Percentiles rank a stretch among this genome's conserved stretches.
phyloP scores from a whole-genome alignment of 92 coral and sea anemone genomes.

The Muricea muricata region DNA sequence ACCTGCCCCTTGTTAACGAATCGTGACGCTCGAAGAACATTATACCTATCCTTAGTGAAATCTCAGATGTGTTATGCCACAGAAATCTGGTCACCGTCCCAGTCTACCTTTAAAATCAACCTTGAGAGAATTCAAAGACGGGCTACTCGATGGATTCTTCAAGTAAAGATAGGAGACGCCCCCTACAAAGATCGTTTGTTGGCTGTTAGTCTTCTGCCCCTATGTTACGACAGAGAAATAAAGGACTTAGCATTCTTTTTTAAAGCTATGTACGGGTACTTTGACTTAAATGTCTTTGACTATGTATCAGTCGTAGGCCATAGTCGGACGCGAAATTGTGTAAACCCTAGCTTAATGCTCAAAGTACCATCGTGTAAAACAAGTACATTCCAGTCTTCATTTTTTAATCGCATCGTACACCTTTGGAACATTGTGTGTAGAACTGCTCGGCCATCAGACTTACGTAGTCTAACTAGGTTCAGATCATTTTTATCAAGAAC shows the following conservation, averaged over 20 bases:
- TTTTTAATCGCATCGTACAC: not conserved
- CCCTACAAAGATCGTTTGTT: not conserved
- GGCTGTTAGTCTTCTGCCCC: not conserved
- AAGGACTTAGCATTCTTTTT: not conserved
- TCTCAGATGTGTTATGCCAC: too few relatives aligned
- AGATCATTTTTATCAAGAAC: conserved; percentile 31
- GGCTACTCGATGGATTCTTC: too few relatives aligned
- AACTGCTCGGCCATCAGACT: conserved; percentile 23
- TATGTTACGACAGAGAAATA: not conserved
- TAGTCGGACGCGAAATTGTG: not conserved
- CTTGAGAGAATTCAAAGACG: too few relatives aligned
- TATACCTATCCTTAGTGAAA: too few relatives aligned
- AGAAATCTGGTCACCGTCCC: too few relatives aligned
- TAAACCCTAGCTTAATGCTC: not conserved
- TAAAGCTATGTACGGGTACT: not conserved
- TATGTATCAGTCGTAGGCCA: not conserved
- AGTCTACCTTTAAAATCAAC: too few relatives aligned
- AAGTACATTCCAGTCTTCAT: not conserved
- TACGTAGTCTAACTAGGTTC: conserved; percentile 17
- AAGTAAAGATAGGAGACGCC: not conserved
- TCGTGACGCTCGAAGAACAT: too few relatives aligned
- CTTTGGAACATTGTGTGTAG: conserved; percentile 29
- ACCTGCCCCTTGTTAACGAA: too few relatives aligned
- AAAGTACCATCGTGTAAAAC: not conserved
- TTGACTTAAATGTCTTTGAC: not conserved